phyloP scores from a whole-genome alignment of 2,113 vertebrate species.

The Chaenocephalus aceratus region DNA sequence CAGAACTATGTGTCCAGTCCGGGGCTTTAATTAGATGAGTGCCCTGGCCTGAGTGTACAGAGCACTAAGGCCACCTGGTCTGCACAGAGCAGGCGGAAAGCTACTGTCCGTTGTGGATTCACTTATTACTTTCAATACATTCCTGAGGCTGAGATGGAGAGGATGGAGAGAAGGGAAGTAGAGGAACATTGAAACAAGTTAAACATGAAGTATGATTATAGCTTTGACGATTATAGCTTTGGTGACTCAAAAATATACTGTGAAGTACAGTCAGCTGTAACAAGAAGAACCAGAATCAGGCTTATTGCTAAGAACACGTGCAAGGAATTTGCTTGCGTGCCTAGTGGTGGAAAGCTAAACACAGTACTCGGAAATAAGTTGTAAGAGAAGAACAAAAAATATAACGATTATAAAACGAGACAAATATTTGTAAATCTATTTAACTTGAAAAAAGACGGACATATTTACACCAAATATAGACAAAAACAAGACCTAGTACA shows the following conservation, averaged over 20 bases:
- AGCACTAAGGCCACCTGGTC: constrained; percentile 35
- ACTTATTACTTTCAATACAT: constrained; percentile 29
- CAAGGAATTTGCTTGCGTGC: too few species aligned
- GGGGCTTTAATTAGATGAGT: constrained; percentile 51
- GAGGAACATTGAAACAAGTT: neutral
- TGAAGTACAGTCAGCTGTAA: too few species aligned
- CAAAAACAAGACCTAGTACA: too few species aligned
- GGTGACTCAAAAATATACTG: neutral
- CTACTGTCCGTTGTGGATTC: constrained; percentile 26
- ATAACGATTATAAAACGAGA: too few species aligned
- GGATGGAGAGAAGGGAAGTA: neutral
- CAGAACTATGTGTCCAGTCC: constrained; percentile 46
- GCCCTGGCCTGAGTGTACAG: neutral
- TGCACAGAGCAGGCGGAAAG: neutral
- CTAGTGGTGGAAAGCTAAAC: too few species aligned
- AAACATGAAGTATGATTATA: neutral
- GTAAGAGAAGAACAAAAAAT: too few species aligned
- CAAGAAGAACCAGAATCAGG: too few species aligned
- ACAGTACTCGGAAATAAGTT: too few species aligned
- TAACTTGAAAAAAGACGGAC: too few species aligned
- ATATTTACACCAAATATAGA: too few species aligned
- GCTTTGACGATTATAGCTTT: neutral
- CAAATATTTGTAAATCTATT: too few species aligned
- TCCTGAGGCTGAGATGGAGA: constrained; percentile 15
- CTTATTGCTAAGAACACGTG: too few species aligned